Base-by-base conservation (phyloP, 2,888 invertebrate genomes). In the Palloptera scutellata region DNA sequence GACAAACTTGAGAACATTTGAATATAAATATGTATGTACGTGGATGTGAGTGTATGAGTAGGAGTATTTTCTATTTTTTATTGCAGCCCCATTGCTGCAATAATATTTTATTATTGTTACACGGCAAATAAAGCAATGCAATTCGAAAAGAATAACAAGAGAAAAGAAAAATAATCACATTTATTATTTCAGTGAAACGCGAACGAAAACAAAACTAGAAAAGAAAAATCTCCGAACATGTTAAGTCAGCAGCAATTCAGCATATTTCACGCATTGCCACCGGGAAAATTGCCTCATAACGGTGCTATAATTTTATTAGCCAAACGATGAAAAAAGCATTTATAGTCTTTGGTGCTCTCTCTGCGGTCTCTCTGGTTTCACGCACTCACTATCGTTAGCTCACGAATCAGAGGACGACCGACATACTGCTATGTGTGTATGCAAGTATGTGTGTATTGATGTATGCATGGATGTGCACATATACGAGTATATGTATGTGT, bases 301-400 rank as follows among this genome's bases (percentile, higher is more conserved):
- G 55, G 72, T 70, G 72, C 76, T 75, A 75, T 76, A 74, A 76
- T 76, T 76, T 76, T 72, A 73, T 66, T 66, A 66, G 66, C 48
- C 42, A 69, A 73, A 74, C 73, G 72, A 72, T 73, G 73, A 72
- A 74, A 76, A 64, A 55, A 48, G n/a, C 6, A 48, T 59, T 59
- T 59, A 59, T 59, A 15, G 43, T 43, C 43, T 59, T 41, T 10
- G 59, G 8, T n/a, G 17, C 45, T 59, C 12, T 17, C 17, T n/a
- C 11, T n/a, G 67, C 61, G 55, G 30, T 30, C 30, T 30, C 30
- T 30, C 30, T 30, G 6, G 30, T 30, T 30, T 30, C n/a, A n/a
- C n/a, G n/a, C n/a, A n/a, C n/a, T n/a, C n/a, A n/a, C n/a, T n/a
- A n/a, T n/a, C 30, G 30, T 30, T 30, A 30, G 30, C 30, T 30